Base-by-base conservation (phyloP, 2,888 invertebrate species). In the Latheticus oryzae region DNA sequence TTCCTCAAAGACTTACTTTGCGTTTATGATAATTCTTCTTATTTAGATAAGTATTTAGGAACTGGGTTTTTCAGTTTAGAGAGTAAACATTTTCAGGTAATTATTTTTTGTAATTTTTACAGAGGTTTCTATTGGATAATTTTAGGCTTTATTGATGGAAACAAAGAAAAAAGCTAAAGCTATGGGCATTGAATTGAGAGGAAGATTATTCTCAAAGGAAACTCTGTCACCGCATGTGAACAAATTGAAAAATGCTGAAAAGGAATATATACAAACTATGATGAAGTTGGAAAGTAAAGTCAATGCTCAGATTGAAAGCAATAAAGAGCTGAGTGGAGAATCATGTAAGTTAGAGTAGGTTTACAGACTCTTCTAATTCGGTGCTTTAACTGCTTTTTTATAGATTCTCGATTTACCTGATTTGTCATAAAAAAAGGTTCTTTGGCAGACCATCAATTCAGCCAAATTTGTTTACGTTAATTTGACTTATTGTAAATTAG, bases 21-120 rank as follows among this genome's bases (percentile, higher is more conserved):
- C 70, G 86, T 93, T 30, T 93, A 93, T 74, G 93, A 91, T 75
- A 91, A 93, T 74, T 93, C 92, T 72, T 87, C 93, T 66, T 91
- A 89, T 73, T 82, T 95, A 76, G 94, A 95, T 78, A 89, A 90
- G 66, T 80, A 93, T 52, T 88, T 95, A 84, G 90, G 89, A 38
- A 93, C 94, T 0, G 85, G 89, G 2, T 93, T 91, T 78, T 95
- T 95, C 78, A 78, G 76, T 60, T 64, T 76, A 33, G 76, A 76
- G 59, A 79, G 78, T 64, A 74, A 68, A 71, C 87, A 92, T 77
- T 92, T 92, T 76, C 84, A 86, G 82, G 87, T 87, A 73, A 80
- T 78, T 70, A 35, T 35, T 50, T 54, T 2, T 23, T 38, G 12
- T 1, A 12, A 5, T n/a, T 35, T 35, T 3, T 21, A 3, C n/a